Evolutionary conservation across 2,888 invertebrate species (phyloP).

Genomic region (Linnaemya vulpina): DNA sequence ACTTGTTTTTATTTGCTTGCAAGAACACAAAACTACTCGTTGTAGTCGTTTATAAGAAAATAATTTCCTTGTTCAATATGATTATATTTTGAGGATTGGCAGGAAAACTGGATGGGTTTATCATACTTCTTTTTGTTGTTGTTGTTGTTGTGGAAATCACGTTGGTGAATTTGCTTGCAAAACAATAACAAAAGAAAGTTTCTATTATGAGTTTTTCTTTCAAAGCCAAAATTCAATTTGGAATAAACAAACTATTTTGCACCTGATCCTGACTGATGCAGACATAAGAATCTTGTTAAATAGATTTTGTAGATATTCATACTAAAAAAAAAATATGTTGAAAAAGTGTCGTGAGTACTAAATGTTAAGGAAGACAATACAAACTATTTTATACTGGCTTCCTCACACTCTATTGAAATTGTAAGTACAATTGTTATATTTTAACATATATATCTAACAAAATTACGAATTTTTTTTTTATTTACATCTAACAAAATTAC

Average conservation of each 20-base stretch:
- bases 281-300: slow-evolving; percentile 38
- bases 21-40: background rate
- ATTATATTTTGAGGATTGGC: slow-evolving; percentile 31
- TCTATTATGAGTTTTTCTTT: background rate
- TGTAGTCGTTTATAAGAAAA: background rate
- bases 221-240: slow-evolving; percentile 73
- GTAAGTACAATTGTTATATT: too few species aligned
- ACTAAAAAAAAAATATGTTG: slow-evolving; percentile 12
- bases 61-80: slow-evolving; percentile 27
- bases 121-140: background rate
- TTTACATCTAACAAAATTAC: too few species aligned
- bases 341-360: slow-evolving; percentile 60
- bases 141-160: slow-evolving; percentile 16
- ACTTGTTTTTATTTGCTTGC: background rate
- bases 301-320: slow-evolving; percentile 9
- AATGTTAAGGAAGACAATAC: slow-evolving; percentile 11
- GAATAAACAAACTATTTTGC: slow-evolving; percentile 73
- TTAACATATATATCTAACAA: too few species aligned
- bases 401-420: background rate
- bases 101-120: slow-evolving; percentile 33
- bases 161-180: slow-evolving; percentile 61
- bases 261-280: slow-evolving; percentile 72
- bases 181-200: slow-evolving; percentile 37
- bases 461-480: too few species aligned
- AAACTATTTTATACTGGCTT: background rate